These are phyloP conservation scores for Copidosoma floridanum DNA, from an alignment of 1,140 invertebrate species.

Conservation along the genomic window DNA sequence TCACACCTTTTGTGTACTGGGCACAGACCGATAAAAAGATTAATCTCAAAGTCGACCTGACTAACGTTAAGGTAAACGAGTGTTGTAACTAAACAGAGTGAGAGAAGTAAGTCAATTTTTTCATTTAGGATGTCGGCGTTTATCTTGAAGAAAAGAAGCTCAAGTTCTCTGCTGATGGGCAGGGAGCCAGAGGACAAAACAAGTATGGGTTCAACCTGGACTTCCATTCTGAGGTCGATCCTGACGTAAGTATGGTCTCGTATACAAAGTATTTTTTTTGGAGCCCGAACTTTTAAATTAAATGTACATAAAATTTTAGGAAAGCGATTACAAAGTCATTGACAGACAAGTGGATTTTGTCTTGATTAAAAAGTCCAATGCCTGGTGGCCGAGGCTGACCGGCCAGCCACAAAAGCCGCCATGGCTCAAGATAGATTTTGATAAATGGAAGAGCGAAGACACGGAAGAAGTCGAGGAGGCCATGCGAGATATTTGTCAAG, in stretches of 20 bases:
- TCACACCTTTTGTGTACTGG: constrained; percentile 90
- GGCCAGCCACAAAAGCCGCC: constrained; percentile 76
- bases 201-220: constrained; percentile 73
- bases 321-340: constrained; percentile 61
- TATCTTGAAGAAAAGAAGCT: constrained; percentile 62
- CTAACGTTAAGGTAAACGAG: constrained; percentile 69
- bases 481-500: constrained; percentile 66
- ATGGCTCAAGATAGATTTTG: constrained; percentile 75
- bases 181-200: constrained; percentile 68
- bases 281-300: neutral
- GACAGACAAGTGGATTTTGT: constrained; percentile 77
- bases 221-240: constrained; percentile 68
- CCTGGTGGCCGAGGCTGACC: constrained; percentile 82
- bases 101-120: neutral
- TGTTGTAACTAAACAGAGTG: neutral
- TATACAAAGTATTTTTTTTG: neutral
- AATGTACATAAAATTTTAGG: constrained; percentile 44
- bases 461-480: constrained; percentile 65
- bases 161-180: constrained; percentile 64
- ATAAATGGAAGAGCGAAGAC: constrained; percentile 58
- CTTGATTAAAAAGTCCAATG: constrained; percentile 67
- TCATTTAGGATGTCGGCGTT: constrained; percentile 58
- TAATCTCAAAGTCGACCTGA: constrained; percentile 80
- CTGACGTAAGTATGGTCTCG: constrained; percentile 58
- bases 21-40: constrained; percentile 78